Evolutionary conservation across 2,113 vertebrate genomes (phyloP), one percentile per base, ranked within the genome.

Genomic region (Rhynchomys soricoides): DNA sequence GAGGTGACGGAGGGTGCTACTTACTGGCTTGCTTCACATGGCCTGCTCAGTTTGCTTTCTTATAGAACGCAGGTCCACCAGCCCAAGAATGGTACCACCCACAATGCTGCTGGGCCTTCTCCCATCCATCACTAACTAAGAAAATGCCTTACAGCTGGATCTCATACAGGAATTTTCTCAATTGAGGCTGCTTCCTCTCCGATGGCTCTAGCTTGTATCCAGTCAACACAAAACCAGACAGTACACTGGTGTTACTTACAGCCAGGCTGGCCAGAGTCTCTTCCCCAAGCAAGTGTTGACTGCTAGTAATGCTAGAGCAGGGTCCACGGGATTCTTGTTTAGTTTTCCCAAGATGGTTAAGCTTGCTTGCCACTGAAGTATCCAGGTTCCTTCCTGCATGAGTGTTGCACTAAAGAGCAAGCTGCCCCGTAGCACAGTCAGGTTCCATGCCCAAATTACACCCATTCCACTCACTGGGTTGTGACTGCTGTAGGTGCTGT

Each of bases 401-500:
- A 48, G 16, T 31, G 8, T 34, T 66, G 43, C 40, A 21, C 4
- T 64, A 29, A 40, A 45, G 15, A 64, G 40, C 57, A 45, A 48
- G 26, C 4, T 86, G 29, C 26, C 31, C 26, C 43, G 0, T 10
- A 66, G 43, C 45, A 12, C 17, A 21, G 3, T 7, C 22, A 24
- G 1, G 1, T 34, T 15, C 24, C 9, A 16, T 52, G 55, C 1
- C 6, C 26, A 52, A 37, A 5, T 7, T 0, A 26, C 19, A 3
- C 26, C 55, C 21, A 37, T 31, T 12, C 11, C 10, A 45, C 52
- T 13, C 24, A 0, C 48, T 26, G 59, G 62, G 1, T 13, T 24
- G 0, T 0, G 4, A 57, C 37, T 2, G 4, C 26, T 37, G 9
- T 0, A 1, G 57, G 16, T 40, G 1, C n/a, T 7, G 8, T 40